Evolutionary conservation across 2,888 invertebrate species (phyloP), one percentile per base, ranked within the genome.

Genomic region (Noctua pronuba): DNA sequence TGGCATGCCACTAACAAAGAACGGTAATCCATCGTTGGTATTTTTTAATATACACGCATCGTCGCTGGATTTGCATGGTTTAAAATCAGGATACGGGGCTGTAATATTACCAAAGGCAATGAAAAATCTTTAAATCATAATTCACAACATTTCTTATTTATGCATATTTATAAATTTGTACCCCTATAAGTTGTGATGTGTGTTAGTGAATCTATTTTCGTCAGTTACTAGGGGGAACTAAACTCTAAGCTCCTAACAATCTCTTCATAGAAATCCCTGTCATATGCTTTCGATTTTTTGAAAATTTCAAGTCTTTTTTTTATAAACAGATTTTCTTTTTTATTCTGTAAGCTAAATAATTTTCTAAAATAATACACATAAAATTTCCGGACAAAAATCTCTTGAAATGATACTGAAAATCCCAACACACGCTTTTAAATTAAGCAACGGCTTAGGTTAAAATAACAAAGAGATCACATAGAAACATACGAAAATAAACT

Each of bases 31-130:
- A 18, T 13, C 21, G 8, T 5, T 35, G 24, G 65, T 5, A 21
- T 76, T 87, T 28, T 65, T 28, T 24, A 46, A 41, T 10, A 62
- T 4, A 35, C 87, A 86, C 0, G 62, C 38, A 5, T 21, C 10
- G 38, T 86, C 87, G 8, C 7, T 18, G 13, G 24, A 0, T 60
- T 55, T 64, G 73, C 86, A 86, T 46, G 67, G 73, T 13, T 41
- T 75, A 35, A 87, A 77, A 11, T 52, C 78, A 52, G 78, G 81
- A 41, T 79, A 83, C 0, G 73, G 68, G 0, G 49, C 88, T 88
- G 80, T 18, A 78, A 83, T 44, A 8, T 44, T 24, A n/a, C 1
- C 13, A 62, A 44, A 77, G 55, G 4, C 10, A 31, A 24, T 52
- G 0, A 49, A 38, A 38, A 62, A 35, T 60, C 21, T 21, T 38